Percentiles rank a stretch among this genome's conserved stretches.
Evolutionary conservation across 2,888 invertebrate genomes (phyloP).

Genomic region (Ophioninae sp.): DNA sequence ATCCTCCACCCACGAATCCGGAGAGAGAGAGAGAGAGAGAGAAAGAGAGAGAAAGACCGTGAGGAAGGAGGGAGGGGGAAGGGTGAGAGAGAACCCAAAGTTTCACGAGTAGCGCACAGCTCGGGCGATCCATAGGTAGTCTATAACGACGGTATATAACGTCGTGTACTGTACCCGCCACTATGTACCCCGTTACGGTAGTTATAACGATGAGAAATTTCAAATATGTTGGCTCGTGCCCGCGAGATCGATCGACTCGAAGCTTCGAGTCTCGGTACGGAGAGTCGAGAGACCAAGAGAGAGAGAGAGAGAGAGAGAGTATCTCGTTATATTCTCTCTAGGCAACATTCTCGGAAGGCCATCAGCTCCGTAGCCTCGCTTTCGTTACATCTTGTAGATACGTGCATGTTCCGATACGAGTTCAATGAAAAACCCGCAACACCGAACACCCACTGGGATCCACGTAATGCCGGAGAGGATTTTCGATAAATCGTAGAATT

Average conservation of each 20-base stretch:
- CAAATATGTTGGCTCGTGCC: slow-evolving; percentile 52
- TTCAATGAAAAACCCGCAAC: not conserved
- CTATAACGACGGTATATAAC: slow-evolving; percentile 30
- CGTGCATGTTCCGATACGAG: not conserved
- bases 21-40: slow-evolving; percentile 9
- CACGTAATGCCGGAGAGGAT: slow-evolving; percentile 5
- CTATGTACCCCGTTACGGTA: slow-evolving; percentile 27
- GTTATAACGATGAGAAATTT: slow-evolving; percentile 56
- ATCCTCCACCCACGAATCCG: slow-evolving; percentile 10
- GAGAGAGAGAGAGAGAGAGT: slow-evolving; percentile 7
- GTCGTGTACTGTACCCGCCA: slow-evolving; percentile 30
- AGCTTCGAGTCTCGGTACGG: slow-evolving; percentile 26
- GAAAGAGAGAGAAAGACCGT: slow-evolving; percentile 9
- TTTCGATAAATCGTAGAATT: slow-evolving; percentile 3
- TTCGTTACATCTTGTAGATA: not conserved
- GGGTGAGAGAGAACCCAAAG: too few relatives aligned
- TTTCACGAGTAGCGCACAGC: slow-evolving; percentile 29
- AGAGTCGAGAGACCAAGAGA: not conserved
- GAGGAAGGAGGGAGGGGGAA: too few relatives aligned
- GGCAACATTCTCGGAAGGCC: slow-evolving; percentile 36
- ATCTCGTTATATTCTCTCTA: slow-evolving; percentile 29
- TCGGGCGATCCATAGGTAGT: slow-evolving; percentile 9
- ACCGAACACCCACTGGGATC: not conserved
- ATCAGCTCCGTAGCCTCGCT: not conserved
- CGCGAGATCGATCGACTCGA: slow-evolving; percentile 55